Evolutionary conservation across 1,140 invertebrate genomes (phyloP).

Genomic region (Bursaphelenchus mucronatus): DNA sequence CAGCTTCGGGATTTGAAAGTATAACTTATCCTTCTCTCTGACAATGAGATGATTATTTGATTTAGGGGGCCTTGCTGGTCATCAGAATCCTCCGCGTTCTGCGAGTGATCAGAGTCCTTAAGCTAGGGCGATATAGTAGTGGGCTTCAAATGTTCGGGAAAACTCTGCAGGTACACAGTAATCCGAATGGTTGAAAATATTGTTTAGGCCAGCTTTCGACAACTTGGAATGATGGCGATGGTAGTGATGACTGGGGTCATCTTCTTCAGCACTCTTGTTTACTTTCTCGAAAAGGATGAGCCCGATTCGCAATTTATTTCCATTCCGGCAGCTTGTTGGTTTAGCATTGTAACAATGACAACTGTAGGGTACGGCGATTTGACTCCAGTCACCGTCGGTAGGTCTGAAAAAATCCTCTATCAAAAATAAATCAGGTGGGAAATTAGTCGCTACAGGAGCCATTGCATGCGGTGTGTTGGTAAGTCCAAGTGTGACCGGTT

Average conservation of each 20-base stretch:
- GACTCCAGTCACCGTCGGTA: conserved; percentile 6
- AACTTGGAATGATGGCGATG: conserved; percentile 56
- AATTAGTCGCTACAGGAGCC: conserved; percentile 53
- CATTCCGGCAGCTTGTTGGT: conserved; percentile 61
- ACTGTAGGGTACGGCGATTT: conserved; percentile 45
- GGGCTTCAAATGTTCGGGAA: conserved; percentile 54
- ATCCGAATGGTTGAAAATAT: neutral
- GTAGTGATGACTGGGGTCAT: conserved; percentile 53
- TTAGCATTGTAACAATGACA: conserved; percentile 51
- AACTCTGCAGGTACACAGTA: conserved; percentile 35
- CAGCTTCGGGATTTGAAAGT: conserved; percentile 62
- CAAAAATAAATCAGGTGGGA: conserved; percentile 36
- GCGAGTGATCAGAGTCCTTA: conserved; percentile 49
- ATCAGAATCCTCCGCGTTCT: conserved; percentile 53
- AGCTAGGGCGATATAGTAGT: conserved; percentile 47
- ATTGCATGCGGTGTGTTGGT: conserved; percentile 56
- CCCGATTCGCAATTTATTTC: conserved; percentile 48
- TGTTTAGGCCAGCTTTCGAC: conserved; percentile 46
- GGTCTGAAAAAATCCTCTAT: neutral
- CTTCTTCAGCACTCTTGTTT: conserved; percentile 58
- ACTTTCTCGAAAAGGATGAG: conserved; percentile 60
- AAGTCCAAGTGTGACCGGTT: neutral
- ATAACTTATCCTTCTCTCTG: neutral
- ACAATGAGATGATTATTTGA: neutral
- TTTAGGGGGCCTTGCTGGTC: conserved; percentile 50